Conservation (phyloP, 2,797 vertebrate genomes). For the Florisuga fusca region DNA sequence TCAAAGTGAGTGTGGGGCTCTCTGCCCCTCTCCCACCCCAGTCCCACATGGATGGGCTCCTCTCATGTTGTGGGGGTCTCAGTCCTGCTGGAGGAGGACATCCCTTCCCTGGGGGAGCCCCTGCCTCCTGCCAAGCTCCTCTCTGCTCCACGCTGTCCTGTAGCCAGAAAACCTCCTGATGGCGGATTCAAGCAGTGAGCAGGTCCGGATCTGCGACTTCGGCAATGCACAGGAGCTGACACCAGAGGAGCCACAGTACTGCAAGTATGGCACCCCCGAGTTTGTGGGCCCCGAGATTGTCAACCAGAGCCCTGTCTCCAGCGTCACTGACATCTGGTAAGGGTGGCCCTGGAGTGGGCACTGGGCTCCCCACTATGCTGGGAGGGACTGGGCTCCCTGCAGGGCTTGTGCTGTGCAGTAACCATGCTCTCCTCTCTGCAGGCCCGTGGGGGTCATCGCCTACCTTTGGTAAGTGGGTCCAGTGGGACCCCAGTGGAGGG, state of each 20-base stretch:
- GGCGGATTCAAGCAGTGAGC: conserved; percentile 87
- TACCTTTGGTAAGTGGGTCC: conserved; percentile 90
- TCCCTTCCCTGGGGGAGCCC: not conserved
- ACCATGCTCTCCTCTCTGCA: conserved; percentile 65
- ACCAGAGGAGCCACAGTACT: conserved; percentile 90
- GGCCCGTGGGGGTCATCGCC: conserved; percentile 92
- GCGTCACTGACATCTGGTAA: conserved; percentile 95
- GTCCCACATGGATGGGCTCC: not conserved
- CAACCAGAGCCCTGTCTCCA: conserved; percentile 93
- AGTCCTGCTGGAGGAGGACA: not conserved
- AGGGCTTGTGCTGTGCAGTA: not conserved
- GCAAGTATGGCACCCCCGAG: conserved; percentile 95
- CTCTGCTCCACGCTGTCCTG: not conserved
- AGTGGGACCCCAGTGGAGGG: accelerated
- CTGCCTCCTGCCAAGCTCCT: conserved; percentile 5
- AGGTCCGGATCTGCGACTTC: conserved; percentile 94
- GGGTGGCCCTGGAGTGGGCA: accelerated
- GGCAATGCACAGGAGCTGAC: conserved; percentile 90
- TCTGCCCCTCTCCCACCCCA: accelerated
- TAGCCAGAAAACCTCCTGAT: conserved; percentile 97
- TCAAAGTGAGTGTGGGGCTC: conserved; percentile 75
- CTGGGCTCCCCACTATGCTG: not conserved
- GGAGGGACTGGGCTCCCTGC: not conserved
- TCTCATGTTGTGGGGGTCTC: conserved; percentile 77
- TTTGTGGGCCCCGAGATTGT: conserved; percentile 97